These are phyloP conservation scores for Pachyrhynchus sulphureomaculatus DNA, from an alignment of 1,140 invertebrate genomes.

Conservation along the genomic window DNA sequence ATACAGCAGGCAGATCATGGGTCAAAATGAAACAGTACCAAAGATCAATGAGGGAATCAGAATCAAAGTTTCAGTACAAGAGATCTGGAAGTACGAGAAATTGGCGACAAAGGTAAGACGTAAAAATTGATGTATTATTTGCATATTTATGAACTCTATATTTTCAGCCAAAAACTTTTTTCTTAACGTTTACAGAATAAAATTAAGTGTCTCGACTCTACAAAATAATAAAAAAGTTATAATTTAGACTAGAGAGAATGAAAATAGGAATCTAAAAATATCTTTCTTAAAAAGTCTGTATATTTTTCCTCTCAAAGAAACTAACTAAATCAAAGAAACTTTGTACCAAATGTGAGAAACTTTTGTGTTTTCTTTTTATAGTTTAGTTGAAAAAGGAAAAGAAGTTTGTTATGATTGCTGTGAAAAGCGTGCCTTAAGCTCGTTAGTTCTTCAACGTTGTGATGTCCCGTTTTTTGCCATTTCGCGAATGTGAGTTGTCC, in stretches of 20 bases:
- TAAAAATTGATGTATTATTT: too few species aligned
- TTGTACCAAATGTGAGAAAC: too few species aligned
- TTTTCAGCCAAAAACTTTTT: too few species aligned
- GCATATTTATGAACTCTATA: too few species aligned
- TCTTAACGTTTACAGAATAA: too few species aligned
- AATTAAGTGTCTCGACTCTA: too few species aligned
- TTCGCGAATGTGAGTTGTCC: constrained; percentile 28
- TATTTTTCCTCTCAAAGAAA: too few species aligned
- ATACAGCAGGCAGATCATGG: constrained; percentile 86
- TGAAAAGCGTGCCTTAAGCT: constrained; percentile 15
- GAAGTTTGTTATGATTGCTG: background rate
- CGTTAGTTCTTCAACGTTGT: constrained; percentile 22
- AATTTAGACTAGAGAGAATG: too few species aligned
- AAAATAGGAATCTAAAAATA: too few species aligned
- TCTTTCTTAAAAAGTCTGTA: too few species aligned
- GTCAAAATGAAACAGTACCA: constrained; percentile 92
- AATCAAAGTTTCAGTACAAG: constrained; percentile 73
- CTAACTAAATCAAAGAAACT: too few species aligned
- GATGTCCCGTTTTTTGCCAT: constrained; percentile 28
- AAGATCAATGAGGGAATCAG: constrained; percentile 74
- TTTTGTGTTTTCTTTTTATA: constrained; percentile 18
- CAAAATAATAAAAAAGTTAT: too few species aligned
- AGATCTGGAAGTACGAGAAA: constrained; percentile 80
- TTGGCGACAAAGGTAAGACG: constrained; percentile 82
- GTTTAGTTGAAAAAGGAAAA: constrained; percentile 15